These are phyloP conservation scores for Popillia japonica DNA, from an alignment of 1,140 invertebrate genomes.

Conservation along the genomic window DNA sequence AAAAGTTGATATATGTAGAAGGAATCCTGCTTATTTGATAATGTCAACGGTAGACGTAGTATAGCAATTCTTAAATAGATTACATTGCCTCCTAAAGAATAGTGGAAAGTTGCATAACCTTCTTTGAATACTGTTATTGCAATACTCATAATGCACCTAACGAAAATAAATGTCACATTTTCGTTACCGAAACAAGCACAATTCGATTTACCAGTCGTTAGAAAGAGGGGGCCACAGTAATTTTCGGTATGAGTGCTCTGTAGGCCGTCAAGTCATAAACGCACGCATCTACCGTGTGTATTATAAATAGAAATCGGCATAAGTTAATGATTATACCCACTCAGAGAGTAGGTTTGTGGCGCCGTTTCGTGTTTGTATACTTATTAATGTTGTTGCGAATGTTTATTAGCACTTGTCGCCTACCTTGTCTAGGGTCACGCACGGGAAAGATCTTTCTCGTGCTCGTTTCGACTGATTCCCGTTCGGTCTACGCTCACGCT, in stretches of 20 bases:
- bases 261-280: slow-evolving; percentile 46
- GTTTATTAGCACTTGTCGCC: slow-evolving; percentile 48
- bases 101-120: background rate
- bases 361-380: slow-evolving; percentile 48
- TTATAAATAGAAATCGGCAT: slow-evolving; percentile 48
- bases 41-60: no score
- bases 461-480: background rate
- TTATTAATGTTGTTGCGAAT: slow-evolving; percentile 48
- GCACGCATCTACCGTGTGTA: slow-evolving; percentile 7
- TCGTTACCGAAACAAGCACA: background rate
- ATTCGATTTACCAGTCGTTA: background rate
- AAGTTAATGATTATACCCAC: slow-evolving; percentile 48
- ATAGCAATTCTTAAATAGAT: no score
- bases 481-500: slow-evolving; percentile 12
- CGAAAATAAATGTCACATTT: background rate
- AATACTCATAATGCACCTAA: background rate
- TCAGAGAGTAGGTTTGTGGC: slow-evolving; percentile 47
- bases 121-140: background rate
- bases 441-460: slow-evolving; percentile 22
- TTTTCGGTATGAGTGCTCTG: slow-evolving; percentile 38
- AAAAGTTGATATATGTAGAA: no score
- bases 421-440: slow-evolving; percentile 37
- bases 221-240: background rate
- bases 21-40: no score
- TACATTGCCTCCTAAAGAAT: no score